A percentile compares a stretch with the other conserved stretches of the same genome.
Conservation (phyloP, 2,888 invertebrate genomes). For the Eupithecia centaureata region DNA sequence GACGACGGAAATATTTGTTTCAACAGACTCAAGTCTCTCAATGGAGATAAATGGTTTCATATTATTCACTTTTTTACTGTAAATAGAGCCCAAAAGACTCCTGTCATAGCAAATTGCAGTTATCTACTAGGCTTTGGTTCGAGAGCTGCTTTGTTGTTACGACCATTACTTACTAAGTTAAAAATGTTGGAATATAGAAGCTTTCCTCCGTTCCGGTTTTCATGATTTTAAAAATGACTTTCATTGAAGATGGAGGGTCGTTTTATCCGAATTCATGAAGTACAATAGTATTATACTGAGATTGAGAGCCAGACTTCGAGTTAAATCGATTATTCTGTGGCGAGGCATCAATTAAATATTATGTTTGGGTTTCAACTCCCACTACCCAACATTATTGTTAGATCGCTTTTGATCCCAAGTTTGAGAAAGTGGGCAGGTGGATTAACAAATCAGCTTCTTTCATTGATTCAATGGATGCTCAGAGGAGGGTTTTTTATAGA, state of each 20-base stretch:
- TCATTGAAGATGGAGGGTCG: constrained; percentile 24
- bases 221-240: constrained; percentile 38
- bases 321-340: constrained; percentile 27
- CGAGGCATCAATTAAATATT: constrained; percentile 32
- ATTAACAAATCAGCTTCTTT: constrained; percentile 1
- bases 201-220: constrained; percentile 42
- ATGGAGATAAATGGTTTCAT: constrained; percentile 65
- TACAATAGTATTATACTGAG: constrained; percentile 30
- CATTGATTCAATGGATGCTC: not conserved
- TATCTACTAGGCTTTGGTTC: not conserved
- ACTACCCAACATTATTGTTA: constrained; percentile 24
- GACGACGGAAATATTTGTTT: not conserved
- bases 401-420: not conserved
- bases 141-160: constrained; percentile 39
- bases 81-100: constrained; percentile 49
- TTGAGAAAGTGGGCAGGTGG: not conserved
- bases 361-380: constrained; percentile 15
- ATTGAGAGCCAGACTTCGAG: constrained; percentile 33
- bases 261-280: constrained; percentile 30
- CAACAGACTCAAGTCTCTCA: constrained; percentile 56
- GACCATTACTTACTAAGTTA: constrained; percentile 51
- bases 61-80: constrained; percentile 62
- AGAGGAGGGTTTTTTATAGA: not conserved
- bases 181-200: constrained; percentile 51
- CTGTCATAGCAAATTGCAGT: constrained; percentile 45